phyloP scores from a whole-genome alignment of 2,888 invertebrate species.

The Cyclophora punctaria region DNA sequence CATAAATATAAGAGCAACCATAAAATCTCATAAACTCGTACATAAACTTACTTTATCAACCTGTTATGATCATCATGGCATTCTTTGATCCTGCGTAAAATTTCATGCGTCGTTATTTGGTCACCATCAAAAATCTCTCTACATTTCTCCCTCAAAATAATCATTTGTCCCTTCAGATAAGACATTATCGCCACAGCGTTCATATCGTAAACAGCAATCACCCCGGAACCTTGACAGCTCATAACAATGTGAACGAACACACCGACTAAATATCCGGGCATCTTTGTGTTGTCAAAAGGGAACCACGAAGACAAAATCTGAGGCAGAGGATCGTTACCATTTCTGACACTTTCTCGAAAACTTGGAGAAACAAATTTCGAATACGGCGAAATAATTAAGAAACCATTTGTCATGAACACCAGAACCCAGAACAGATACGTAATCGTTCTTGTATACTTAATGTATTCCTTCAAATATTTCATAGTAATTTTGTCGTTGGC shows the following conservation, averaged over 20 bases:
- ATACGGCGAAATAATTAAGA: conserved; percentile 33
- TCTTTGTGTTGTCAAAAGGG: conserved; percentile 44
- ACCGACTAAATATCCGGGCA: conserved; percentile 42
- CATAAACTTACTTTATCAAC: conserved; percentile 36
- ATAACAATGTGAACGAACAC: conserved; percentile 34
- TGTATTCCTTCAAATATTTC: conserved; percentile 33
- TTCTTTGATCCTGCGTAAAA: conserved; percentile 37
- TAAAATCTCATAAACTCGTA: not conserved
- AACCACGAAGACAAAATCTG: conserved; percentile 52
- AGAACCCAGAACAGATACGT: conserved; percentile 42
- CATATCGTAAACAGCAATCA: conserved; percentile 42
- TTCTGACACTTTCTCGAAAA: conserved; percentile 32
- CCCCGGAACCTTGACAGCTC: conserved; percentile 34
- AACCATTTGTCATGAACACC: conserved; percentile 30
- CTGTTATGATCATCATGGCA: conserved; percentile 47
- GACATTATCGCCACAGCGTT: conserved; percentile 43
- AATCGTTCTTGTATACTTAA: conserved; percentile 34
- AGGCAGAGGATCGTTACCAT: conserved; percentile 37
- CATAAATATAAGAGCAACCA: too few relatives aligned
- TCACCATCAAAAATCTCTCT: conserved; percentile 28
- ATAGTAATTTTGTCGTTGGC: conserved; percentile 17
- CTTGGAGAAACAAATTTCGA: conserved; percentile 29
- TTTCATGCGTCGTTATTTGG: conserved; percentile 9
- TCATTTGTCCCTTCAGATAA: conserved; percentile 49
- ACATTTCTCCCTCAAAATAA: conserved; percentile 38